Conservation (phyloP, 2,888 invertebrate species). For the Actias luna region DNA sequence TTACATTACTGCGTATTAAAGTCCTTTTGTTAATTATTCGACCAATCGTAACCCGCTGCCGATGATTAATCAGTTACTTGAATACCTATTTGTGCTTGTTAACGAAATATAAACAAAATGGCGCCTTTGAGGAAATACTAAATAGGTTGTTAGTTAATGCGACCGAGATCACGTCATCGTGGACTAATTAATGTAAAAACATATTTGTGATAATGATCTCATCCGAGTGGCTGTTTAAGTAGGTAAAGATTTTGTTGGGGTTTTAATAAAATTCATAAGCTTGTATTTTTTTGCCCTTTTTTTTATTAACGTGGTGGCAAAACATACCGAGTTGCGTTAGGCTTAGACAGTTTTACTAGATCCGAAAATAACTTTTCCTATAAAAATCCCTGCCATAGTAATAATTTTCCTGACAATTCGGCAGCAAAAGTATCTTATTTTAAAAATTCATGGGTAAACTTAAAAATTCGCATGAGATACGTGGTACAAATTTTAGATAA, state of each 20-base stretch:
- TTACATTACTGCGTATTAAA: conserved; percentile 34
- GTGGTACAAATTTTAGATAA: too few species aligned
- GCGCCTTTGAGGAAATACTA: conserved; percentile 35
- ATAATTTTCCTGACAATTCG: too few species aligned
- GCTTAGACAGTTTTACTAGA: too few species aligned
- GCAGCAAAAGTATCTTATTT: too few species aligned
- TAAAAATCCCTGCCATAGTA: too few species aligned
- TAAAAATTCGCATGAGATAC: too few species aligned
- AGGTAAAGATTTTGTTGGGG: too few species aligned
- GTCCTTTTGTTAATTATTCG: conserved; percentile 26
- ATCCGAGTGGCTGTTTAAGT: not conserved
- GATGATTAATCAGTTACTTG: conserved; percentile 35
- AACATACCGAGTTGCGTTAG: too few species aligned
- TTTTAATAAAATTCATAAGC: not conserved
- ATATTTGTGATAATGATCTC: not conserved
- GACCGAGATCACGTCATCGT: not conserved
- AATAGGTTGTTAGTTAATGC: conserved; percentile 14
- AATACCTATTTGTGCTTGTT: conserved; percentile 22
- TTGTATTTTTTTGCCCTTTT: too few species aligned
- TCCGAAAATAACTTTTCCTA: too few species aligned
- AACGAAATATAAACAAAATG: conserved; percentile 32
- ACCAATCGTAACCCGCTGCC: conserved; percentile 31
- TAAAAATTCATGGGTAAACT: too few species aligned
- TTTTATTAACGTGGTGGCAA: too few species aligned
- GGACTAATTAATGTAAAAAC: not conserved